Evolutionary conservation across 2,888 invertebrate genomes (phyloP).

Genomic region (Tenthredo livida): DNA sequence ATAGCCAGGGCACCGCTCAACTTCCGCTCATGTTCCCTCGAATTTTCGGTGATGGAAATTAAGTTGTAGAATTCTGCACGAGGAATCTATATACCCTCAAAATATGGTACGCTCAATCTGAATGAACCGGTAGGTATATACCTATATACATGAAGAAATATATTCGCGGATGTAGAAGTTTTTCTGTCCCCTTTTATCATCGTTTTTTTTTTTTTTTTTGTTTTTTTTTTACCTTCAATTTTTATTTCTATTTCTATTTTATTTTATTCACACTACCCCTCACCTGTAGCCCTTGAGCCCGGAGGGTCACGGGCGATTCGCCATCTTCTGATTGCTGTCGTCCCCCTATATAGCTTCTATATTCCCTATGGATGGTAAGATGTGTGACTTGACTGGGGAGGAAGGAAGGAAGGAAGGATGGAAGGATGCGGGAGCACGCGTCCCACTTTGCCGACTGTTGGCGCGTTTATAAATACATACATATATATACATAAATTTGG

Average conservation of each 20-base stretch:
- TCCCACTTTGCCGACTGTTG: constrained; percentile 31
- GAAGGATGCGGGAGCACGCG: constrained; percentile 7
- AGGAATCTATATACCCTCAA: too few species aligned
- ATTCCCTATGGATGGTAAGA: constrained; percentile 42
- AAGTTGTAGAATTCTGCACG: too few species aligned
- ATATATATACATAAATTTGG: not conserved
- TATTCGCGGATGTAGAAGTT: constrained; percentile 6
- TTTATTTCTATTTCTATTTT: not conserved
- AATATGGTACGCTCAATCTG: too few species aligned
- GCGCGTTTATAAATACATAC: not conserved
- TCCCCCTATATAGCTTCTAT: not conserved
- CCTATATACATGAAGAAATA: not conserved
- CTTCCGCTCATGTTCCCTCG: too few species aligned
- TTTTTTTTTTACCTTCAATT: not conserved
- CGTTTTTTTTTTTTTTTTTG: not conserved
- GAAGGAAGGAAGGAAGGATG: not conserved
- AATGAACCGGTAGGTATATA: not conserved
- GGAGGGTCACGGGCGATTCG: constrained; percentile 29
- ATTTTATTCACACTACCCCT: not conserved
- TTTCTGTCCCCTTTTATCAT: not conserved
- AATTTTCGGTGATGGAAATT: too few species aligned
- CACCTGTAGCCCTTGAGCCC: not conserved
- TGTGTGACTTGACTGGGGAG: constrained; percentile 4
- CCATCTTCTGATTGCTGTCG: constrained; percentile 35
- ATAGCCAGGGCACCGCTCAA: too few species aligned